Conservation (phyloP, 2,113 vertebrate genomes). For the Fukomys damarensis region DNA sequence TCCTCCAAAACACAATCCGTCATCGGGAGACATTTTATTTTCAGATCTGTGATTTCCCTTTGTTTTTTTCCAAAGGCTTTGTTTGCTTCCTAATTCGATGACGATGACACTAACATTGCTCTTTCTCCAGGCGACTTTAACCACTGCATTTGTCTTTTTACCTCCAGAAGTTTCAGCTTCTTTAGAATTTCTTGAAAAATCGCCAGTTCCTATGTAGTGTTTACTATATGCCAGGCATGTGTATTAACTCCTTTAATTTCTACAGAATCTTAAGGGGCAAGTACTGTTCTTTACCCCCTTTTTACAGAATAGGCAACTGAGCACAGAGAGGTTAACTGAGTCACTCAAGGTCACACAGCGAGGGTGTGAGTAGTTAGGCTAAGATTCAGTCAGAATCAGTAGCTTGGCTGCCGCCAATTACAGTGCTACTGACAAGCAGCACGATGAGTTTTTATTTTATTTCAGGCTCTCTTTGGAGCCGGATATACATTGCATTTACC, state of each 20-base stretch:
- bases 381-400: background rate
- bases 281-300: background rate
- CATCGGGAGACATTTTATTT: background rate
- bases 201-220: background rate
- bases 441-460: background rate
- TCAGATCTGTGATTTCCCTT: conserved; percentile 38
- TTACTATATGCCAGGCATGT: background rate
- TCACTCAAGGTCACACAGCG: background rate
- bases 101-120: background rate
- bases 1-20: background rate
- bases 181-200: background rate
- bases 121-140: background rate
- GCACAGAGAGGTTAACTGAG: conserved; percentile 13
- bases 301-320: background rate
- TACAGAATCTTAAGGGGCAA: background rate
- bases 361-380: background rate
- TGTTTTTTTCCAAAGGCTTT: background rate
- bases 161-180: conserved; percentile 47
- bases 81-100: background rate
- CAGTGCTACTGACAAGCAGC: accelerated
- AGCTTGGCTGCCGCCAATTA: too few species aligned
- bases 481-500: background rate
- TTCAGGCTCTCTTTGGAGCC: background rate
- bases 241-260: background rate
- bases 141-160: background rate